Conservation (phyloP, 2,113 vertebrate species). For the Phalacrocorax brasilianus region DNA sequence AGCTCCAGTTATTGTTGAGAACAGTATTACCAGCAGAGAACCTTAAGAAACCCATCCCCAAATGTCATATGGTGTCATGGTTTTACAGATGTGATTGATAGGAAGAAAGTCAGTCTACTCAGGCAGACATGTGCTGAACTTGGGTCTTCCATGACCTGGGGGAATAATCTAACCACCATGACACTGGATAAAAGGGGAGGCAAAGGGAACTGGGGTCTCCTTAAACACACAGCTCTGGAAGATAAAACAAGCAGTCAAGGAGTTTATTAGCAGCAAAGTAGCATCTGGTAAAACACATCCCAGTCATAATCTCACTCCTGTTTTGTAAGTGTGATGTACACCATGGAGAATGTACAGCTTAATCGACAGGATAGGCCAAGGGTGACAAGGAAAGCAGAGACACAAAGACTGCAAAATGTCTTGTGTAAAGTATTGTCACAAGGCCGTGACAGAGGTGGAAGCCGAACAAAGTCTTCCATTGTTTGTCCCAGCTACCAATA, state of each 20-base stretch:
- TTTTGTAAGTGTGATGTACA: not conserved
- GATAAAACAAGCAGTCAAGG: not conserved
- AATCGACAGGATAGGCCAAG: not conserved
- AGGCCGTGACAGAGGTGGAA: not conserved
- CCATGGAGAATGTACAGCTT: not conserved
- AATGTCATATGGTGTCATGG: not conserved
- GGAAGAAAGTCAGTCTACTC: not conserved
- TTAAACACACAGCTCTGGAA: not conserved
- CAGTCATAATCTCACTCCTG: not conserved
- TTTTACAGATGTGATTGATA: not conserved
- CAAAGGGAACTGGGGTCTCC: not conserved
- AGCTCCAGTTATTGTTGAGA: not conserved
- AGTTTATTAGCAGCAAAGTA: not conserved
- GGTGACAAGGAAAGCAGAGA: not conserved
- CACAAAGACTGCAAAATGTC: not conserved
- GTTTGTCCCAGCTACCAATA: not conserved
- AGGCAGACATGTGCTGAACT: accelerated
- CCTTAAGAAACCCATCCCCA: not conserved
- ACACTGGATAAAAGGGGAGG: not conserved
- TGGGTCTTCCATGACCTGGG: not conserved
- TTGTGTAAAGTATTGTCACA: not conserved
- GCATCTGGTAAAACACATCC: not conserved
- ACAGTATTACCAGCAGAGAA: not conserved
- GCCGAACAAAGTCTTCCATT: not conserved
- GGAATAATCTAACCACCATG: not conserved